phyloP scores from a whole-genome alignment of 2,888 invertebrate genomes.

The Dinocampus coccinellae region DNA sequence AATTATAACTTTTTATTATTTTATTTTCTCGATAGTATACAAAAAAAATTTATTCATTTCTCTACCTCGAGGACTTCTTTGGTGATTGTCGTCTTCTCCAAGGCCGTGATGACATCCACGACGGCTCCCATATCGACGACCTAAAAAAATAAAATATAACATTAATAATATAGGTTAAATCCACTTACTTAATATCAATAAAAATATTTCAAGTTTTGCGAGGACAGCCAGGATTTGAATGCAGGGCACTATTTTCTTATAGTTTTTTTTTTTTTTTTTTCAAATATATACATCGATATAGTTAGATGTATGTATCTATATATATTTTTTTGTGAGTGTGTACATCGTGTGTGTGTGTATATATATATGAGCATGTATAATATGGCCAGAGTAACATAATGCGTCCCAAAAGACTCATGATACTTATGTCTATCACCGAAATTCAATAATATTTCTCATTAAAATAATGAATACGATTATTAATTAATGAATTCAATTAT shows the following conservation, averaged over 20 bases:
- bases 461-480: not conserved
- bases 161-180: constrained; percentile 4
- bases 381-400: not conserved
- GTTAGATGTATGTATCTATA: too few species aligned
- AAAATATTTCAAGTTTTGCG: not conserved
- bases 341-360: not conserved
- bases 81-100: constrained; percentile 93
- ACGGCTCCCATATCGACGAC: constrained; percentile 96
- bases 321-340: too few species aligned
- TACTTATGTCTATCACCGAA: not conserved
- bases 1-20: constrained; percentile 62
- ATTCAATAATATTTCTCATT: not conserved
- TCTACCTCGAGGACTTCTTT: constrained; percentile 89
- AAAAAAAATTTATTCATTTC: not conserved
- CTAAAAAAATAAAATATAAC: constrained; percentile 70
- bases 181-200: not conserved
- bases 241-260: not conserved
- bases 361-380: not conserved
- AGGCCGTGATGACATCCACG: constrained; percentile 90
- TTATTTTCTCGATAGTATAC: constrained; percentile 11
- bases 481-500: not conserved
- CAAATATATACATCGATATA: too few species aligned
- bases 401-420: not conserved
- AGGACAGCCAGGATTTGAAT: not conserved
- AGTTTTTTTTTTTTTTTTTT: not conserved